Evolutionary conservation across 1,140 invertebrate genomes (phyloP).

Genomic region (Meloidogyne exigua): DNA sequence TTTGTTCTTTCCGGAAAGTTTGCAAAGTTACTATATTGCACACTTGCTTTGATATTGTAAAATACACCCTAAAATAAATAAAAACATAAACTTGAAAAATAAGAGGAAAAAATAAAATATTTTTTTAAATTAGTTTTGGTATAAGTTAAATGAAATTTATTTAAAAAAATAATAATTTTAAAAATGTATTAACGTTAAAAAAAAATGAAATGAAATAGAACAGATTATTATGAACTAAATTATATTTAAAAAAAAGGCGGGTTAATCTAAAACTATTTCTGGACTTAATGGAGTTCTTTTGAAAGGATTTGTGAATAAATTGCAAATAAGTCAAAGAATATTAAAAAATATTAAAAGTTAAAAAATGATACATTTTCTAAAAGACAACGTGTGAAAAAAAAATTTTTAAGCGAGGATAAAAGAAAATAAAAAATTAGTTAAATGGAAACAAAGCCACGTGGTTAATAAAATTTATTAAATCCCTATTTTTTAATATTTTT

Average conservation of each 20-base stretch:
- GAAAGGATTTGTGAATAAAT: not conserved
- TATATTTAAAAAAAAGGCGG: not conserved
- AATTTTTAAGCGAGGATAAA: not conserved
- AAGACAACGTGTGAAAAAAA: not conserved
- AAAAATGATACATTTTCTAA: not conserved
- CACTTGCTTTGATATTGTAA: no score
- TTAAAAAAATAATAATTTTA: no score
- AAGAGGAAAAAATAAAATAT: not conserved
- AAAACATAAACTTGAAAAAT: no score
- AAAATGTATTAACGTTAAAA: no score
- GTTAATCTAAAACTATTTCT: not conserved
- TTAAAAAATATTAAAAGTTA: not conserved
- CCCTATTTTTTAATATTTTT: no score
- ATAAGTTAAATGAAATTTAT: no score
- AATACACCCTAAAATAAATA: no score
- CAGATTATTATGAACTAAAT: not conserved
- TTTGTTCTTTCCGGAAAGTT: not conserved
- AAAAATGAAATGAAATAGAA: not conserved
- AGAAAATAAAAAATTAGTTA: no score
- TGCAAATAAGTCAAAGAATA: not conserved
- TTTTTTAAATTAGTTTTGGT: no score
- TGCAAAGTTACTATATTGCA: no score
- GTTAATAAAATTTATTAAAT: no score
- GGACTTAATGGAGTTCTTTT: not conserved
- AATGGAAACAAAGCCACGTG: no score